Conservation (phyloP, 1,140 invertebrate genomes). For the Lysiphlebus fabarum region DNA sequence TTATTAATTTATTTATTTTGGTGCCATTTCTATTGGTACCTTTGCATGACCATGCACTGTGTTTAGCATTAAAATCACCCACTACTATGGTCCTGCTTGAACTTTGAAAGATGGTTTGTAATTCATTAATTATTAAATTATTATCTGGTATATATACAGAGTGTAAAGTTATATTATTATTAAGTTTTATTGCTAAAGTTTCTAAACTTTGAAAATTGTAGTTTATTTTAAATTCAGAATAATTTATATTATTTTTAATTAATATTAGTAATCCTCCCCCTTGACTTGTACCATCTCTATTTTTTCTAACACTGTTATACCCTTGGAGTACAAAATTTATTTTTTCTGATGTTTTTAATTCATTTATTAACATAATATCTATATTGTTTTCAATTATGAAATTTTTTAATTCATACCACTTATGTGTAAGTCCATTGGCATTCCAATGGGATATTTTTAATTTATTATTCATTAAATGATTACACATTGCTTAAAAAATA, state of each 20-base stretch:
- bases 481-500: no score
- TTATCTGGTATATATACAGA: conserved; percentile 21
- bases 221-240: conserved; percentile 5
- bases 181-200: conserved; percentile 24
- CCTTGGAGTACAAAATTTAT: conserved; percentile 14
- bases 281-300: conserved; percentile 23
- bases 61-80: conserved; percentile 30
- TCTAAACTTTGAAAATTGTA: conserved; percentile 20
- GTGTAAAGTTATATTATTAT: conserved; percentile 20
- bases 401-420: conserved; percentile 21
- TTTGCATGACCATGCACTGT: conserved; percentile 23
- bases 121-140: conserved; percentile 16
- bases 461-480: no score
- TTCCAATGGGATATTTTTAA: no score
- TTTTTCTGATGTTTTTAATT: conserved; percentile 22
- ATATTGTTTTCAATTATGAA: conserved; percentile 21
- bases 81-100: conserved; percentile 11
- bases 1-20: conserved; percentile 16
- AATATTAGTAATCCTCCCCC: conserved; percentile 19
- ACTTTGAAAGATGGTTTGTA: conserved; percentile 23
- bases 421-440: not conserved
- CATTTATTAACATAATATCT: conserved; percentile 22
- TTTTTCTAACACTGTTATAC: conserved; percentile 22
- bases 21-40: conserved; percentile 22
- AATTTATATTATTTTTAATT: conserved; percentile 13